A percentile compares a stretch with the other conserved stretches of the same genome.
Conservation (phyloP, 1,140 invertebrate species). For the Dolichoris vasculosae region DNA sequence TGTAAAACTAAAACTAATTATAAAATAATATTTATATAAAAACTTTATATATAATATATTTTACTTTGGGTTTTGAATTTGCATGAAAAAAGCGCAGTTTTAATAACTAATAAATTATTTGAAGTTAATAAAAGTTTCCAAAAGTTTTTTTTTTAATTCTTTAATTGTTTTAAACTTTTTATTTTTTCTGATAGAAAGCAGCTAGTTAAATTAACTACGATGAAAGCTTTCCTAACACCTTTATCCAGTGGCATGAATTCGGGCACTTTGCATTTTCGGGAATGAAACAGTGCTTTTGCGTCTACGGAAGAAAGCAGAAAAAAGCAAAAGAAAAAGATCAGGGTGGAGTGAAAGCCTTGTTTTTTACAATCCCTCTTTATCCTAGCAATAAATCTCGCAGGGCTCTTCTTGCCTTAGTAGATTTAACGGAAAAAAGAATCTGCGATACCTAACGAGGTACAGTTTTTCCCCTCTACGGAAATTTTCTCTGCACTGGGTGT, state of each 20-base stretch:
- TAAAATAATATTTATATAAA: too few relatives aligned
- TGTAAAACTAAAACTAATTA: background rate
- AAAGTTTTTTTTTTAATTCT: background rate
- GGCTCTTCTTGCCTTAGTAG: slow-evolving; percentile 54
- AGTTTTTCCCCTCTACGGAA: slow-evolving; percentile 16
- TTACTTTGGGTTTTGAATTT: background rate
- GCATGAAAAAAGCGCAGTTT: background rate
- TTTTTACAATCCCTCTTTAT: slow-evolving; percentile 59
- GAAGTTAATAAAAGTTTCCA: background rate
- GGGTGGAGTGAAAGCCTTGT: slow-evolving; percentile 51
- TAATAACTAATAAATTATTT: slow-evolving; percentile 25
- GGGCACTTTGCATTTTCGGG: slow-evolving; percentile 49
- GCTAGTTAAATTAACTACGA: slow-evolving; percentile 49
- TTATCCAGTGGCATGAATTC: slow-evolving; percentile 49
- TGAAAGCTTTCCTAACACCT: slow-evolving; percentile 44
- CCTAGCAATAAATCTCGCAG: slow-evolving; percentile 60
- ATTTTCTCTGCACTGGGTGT: slow-evolving; percentile 17
- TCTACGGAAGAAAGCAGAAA: slow-evolving; percentile 16
- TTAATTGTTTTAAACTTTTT: slow-evolving; percentile 22
- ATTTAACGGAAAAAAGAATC: slow-evolving; percentile 56
- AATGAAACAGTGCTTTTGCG: slow-evolving; percentile 19
- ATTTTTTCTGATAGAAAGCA: slow-evolving; percentile 28
- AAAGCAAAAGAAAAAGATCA: slow-evolving; percentile 31
- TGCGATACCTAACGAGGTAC: slow-evolving; percentile 55
- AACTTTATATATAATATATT: too few relatives aligned